Percentiles rank a stretch among this genome's conserved stretches.
Evolutionary conservation across 2,888 invertebrate genomes (phyloP).

Genomic region (Drosophila melanosoma): DNA sequence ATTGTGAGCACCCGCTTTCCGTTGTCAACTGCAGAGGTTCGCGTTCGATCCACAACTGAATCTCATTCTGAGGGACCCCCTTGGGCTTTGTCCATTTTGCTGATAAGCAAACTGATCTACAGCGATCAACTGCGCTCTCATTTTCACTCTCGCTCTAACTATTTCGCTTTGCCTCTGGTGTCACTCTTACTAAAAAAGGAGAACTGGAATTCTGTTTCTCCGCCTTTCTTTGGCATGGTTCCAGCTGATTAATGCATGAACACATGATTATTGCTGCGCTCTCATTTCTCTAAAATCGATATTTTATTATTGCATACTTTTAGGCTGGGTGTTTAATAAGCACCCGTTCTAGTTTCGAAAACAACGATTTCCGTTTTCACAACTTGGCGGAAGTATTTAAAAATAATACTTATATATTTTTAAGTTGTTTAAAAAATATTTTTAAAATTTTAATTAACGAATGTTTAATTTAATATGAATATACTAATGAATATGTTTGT

Average conservation of each 20-base stretch:
- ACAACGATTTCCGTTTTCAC: background rate
- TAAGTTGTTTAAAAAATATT: background rate
- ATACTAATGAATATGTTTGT: no score
- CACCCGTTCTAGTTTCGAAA: background rate
- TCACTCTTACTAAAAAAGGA: background rate
- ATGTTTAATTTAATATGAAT: no score
- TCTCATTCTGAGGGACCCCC: slow-evolving; percentile 44
- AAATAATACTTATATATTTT: background rate
- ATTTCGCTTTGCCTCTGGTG: background rate
- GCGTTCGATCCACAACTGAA: slow-evolving; percentile 56
- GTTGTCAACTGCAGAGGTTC: slow-evolving; percentile 30
- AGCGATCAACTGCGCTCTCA: slow-evolving; percentile 13
- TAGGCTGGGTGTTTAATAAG: background rate
- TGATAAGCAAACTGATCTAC: slow-evolving; percentile 60
- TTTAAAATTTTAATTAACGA: background rate
- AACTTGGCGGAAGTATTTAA: background rate
- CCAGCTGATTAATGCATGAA: background rate
- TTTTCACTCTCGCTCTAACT: slow-evolving; percentile 6
- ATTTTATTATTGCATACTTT: slow-evolving; percentile 16
- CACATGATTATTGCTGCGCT: background rate
- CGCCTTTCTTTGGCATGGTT: background rate
- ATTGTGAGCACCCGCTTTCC: background rate
- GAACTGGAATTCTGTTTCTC: slow-evolving; percentile 14
- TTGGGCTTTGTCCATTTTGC: slow-evolving; percentile 12
- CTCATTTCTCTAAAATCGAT: background rate